A percentile compares a stretch with the other conserved stretches of the same genome.
phyloP scores from a whole-genome alignment of 2,888 invertebrate genomes.

The Ophion slaviceki region DNA sequence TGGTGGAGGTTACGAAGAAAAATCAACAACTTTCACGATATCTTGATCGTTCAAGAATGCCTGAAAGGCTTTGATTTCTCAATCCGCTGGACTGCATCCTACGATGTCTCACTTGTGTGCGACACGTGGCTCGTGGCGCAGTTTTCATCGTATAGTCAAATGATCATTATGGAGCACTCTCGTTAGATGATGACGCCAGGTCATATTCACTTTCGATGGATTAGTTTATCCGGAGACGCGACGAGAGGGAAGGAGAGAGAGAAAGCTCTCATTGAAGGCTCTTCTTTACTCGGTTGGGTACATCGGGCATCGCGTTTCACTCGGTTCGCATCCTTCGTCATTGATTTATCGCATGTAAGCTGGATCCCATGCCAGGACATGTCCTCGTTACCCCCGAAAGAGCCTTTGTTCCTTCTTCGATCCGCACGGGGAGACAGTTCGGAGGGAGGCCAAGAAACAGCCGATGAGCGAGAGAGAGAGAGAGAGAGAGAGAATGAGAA shows the following conservation, averaged over 20 bases:
- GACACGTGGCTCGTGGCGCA: not conserved
- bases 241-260: slow-evolving; percentile 28
- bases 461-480: not conserved
- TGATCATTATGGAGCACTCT: slow-evolving; percentile 45
- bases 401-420: slow-evolving; percentile 70
- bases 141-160: slow-evolving; percentile 11
- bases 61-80: slow-evolving; percentile 46
- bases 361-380: slow-evolving; percentile 66
- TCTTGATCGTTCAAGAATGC: slow-evolving; percentile 31
- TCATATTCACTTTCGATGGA: slow-evolving; percentile 64
- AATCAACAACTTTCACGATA: slow-evolving; percentile 16
- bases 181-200: slow-evolving; percentile 31
- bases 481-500: not conserved
- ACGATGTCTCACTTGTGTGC: slow-evolving; percentile 14
- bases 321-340: slow-evolving; percentile 40
- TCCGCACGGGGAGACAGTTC: slow-evolving; percentile 48
- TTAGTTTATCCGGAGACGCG: slow-evolving; percentile 51
- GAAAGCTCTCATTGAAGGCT: slow-evolving; percentile 25
- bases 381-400: slow-evolving; percentile 75
- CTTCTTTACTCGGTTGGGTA: slow-evolving; percentile 9
- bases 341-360: slow-evolving; percentile 62
- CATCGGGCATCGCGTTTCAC: slow-evolving; percentile 17
- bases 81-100: slow-evolving; percentile 6
- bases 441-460: not conserved
- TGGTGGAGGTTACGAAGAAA: slow-evolving; percentile 13